These are phyloP conservation scores for Podarcis lilfordi DNA, from an alignment of 2,797 vertebrate species.

Conservation along the genomic window DNA sequence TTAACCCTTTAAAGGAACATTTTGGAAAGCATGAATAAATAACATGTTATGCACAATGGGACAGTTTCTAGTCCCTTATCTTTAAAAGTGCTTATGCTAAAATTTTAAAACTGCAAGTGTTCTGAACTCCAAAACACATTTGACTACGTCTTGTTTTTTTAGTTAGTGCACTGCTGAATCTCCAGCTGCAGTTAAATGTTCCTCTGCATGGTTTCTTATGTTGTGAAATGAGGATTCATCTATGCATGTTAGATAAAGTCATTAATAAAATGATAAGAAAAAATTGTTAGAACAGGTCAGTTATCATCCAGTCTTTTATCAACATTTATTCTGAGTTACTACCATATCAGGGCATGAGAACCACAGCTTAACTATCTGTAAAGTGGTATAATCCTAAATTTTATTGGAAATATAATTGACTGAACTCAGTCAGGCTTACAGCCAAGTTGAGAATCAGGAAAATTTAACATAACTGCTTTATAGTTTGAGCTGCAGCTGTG, in stretches of 20 bases:
- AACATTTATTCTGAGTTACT: neutral
- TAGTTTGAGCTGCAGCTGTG: neutral
- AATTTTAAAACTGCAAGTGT: slow-evolving; percentile 27
- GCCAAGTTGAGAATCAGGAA: neutral
- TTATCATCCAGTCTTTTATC: neutral
- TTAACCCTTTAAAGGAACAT: neutral
- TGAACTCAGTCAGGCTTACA: neutral
- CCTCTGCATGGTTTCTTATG: neutral
- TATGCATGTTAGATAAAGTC: neutral
- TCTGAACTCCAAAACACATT: neutral
- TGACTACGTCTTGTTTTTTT: slow-evolving; percentile 17
- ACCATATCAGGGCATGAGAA: neutral
- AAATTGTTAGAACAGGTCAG: neutral
- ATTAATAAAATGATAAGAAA: neutral
- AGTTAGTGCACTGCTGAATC: neutral
- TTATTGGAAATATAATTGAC: neutral
- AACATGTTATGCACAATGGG: slow-evolving; percentile 24
- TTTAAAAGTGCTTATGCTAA: slow-evolving; percentile 21
- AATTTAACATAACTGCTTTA: neutral
- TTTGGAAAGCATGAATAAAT: neutral
- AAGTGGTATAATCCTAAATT: neutral
- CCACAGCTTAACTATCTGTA: too few species aligned
- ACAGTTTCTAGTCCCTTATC: slow-evolving; percentile 2
- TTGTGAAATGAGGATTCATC: slow-evolving; percentile 35
- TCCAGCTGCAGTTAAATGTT: neutral